Evolutionary conservation across 1,140 invertebrate species (phyloP), one percentile per base, ranked within the genome.

Genomic region (Drosophila triauraria): DNA sequence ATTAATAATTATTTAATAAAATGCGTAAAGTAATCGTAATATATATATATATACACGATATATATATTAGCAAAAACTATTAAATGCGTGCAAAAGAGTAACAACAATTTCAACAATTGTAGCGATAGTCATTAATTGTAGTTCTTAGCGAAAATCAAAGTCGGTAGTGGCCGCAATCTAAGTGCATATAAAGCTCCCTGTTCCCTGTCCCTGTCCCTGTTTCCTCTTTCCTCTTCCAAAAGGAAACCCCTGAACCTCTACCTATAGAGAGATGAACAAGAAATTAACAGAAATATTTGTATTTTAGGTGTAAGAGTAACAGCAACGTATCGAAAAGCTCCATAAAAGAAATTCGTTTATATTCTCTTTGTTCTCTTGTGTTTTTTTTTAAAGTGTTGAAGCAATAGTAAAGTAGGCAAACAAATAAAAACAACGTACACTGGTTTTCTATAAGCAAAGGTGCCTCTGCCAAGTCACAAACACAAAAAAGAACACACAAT

Each of bases 81-180:
- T 69, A 64, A 78, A 71, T 53, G 51, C 76, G 75, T 78, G 69
- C 65, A 63, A 79, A 65, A 71, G 32, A 47, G 59, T 57, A 56
- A 71, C 47, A 56, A 76, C 62, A 72, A 69, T 72, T 85, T 82
- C 80, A 90, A 80, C 62, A 90, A 88, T 81, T 88, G 81, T 90
- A 88, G 85, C 85, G 75, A 74, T 88, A 90, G 85, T 90, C 85
- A 88, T 88, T 87, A 87, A 87, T 88, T 88, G 78, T 90, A 90
- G 85, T 85, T 90, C 78, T 90, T 88, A 88, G 85, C 75, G 65
- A 87, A 87, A 88, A 88, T 86, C 82, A 78, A 84, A 84, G 82
- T 86, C 82, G 82, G 78, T 68, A 44, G 27, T 62, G 58, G 69
- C 82, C 82, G 82, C 82, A 90, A 88, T 79, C 78, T 84, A 88